Base-by-base conservation (phyloP, 1,140 invertebrate genomes). In the Aphelenchoides besseyi region DNA sequence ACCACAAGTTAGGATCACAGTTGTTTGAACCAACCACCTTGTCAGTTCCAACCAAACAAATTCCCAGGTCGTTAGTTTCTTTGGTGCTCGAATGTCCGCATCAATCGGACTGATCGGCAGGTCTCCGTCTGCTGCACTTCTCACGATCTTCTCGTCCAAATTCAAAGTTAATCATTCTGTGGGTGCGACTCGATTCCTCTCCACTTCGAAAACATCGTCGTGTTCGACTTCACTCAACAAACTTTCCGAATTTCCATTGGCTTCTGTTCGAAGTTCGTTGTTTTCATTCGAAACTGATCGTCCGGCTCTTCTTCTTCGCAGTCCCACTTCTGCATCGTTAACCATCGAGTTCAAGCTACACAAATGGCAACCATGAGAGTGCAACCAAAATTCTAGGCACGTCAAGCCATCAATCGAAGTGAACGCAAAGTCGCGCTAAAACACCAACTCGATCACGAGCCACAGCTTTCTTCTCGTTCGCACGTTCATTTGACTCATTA, bases 31-130 rank as follows among this genome's bases (percentile, higher is more conserved):
- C 54, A 12, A 29, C n/a, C 1, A 76, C 75, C 75, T 78, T 0
- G 75, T 80, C 23, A 76, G 28, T 53, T 76, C 75, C 77, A 76
- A 81, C 57, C 78, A 76, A 16, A 76, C 35, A 35, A 79, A 80
- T 28, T 76, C 75, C n/a, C 74, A 77, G 3, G 78, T 35, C 2
- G 18, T 52, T 73, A 79, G 57, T 30, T 79, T 79, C 37, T 74
- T 79, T 28, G 67, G 67, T 18, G n/a, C 37, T 41, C n/a, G 5
- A n/a, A 41, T n/a, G n/a, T 8, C 37, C n/a, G 5, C 37, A 41
- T 41, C 37, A 41, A 41, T 41, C 37, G n/a, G 37, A 41, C n/a
- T 5, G 37, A 41, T n/a, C 5, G 37, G 37, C 55, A 33, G 18
- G 12, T 28, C 55, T 59, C 18, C 32, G 5, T 23, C 12, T 5